These are phyloP conservation scores for Macrophya annulata DNA, from an alignment of 2,888 invertebrate species.

Conservation along the genomic window DNA sequence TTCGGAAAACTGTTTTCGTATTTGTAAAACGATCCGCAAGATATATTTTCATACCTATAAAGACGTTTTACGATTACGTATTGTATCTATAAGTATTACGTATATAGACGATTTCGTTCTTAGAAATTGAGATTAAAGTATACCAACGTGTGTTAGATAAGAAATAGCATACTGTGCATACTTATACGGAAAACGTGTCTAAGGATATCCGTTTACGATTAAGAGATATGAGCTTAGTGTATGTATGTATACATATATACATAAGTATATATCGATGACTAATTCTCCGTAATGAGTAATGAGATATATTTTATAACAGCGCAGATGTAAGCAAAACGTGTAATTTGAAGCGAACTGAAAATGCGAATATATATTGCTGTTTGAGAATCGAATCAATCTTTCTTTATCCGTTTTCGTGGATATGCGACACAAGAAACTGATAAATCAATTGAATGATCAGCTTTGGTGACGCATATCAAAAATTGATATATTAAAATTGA, in stretches of 20 bases:
- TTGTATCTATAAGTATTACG: neutral
- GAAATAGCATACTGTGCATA: neutral
- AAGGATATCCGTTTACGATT: constrained; percentile 35
- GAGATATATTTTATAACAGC: neutral
- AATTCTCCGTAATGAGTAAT: constrained; percentile 26
- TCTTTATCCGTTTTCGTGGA: no score
- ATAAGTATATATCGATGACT: constrained; percentile 28
- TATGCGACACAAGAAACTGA: no score
- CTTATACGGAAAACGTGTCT: neutral
- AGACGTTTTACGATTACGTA: neutral
- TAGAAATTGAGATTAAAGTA: no score
- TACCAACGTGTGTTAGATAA: constrained; percentile 34
- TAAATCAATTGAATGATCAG: no score
- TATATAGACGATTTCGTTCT: no score
- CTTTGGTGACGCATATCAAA: no score
- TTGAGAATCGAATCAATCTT: neutral
- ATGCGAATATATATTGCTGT: neutral
- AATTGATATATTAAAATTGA: no score
- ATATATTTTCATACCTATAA: no score
- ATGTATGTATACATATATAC: no score
- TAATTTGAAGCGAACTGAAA: neutral
- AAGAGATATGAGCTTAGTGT: constrained; percentile 31
- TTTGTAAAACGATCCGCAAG: neutral
- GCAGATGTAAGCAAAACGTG: neutral
- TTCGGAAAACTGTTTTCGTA: neutral